These are phyloP conservation scores for Sepiola atlantica DNA, from an alignment of 2,888 invertebrate species.

Conservation along the genomic window DNA sequence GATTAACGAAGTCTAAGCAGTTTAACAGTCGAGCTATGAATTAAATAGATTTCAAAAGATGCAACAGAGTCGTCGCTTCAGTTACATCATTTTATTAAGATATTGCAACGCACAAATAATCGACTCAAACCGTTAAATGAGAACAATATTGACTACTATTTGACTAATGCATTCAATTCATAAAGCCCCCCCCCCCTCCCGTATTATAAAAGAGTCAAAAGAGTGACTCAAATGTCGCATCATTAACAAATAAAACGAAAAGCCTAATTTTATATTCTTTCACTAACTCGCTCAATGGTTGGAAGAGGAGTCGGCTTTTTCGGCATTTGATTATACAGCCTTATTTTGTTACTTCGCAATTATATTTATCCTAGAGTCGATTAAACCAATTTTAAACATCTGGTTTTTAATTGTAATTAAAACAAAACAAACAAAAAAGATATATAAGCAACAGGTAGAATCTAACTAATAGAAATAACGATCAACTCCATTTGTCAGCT, in stretches of 20 bases:
- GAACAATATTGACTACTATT: neutral
- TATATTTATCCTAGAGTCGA: neutral
- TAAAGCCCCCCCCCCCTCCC: no score
- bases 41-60: neutral
- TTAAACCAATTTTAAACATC: neutral
- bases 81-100: conserved; percentile 21
- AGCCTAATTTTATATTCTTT: conserved; percentile 24
- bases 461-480: neutral
- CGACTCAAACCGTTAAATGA: neutral
- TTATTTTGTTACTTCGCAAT: conserved; percentile 7
- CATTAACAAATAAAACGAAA: neutral
- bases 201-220: neutral
- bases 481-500: neutral
- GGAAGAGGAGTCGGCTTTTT: neutral
- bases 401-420: neutral
- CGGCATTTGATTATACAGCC: neutral
- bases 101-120: neutral
- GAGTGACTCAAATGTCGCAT: neutral
- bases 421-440: neutral
- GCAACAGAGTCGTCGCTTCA: neutral
- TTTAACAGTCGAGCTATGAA: neutral
- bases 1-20: neutral
- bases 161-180: neutral
- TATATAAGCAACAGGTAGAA: neutral
- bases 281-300: neutral